Conservation (phyloP, 1,140 invertebrate genomes). For the Leptopilina boulardi region DNA sequence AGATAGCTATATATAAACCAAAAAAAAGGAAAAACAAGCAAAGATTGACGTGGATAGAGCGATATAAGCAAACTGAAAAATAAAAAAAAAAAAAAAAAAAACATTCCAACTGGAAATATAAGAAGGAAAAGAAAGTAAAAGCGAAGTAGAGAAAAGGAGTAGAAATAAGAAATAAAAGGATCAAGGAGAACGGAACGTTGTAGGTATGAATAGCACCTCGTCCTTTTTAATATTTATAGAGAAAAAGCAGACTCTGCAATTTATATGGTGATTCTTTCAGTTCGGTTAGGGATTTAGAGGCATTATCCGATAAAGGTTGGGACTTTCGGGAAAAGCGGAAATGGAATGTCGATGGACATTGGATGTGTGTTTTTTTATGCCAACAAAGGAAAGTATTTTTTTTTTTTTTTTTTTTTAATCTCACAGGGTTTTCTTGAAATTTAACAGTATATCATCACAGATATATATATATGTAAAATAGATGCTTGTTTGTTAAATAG, state of each 20-base stretch:
- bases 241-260: constrained; percentile 52
- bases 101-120: neutral
- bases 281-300: constrained; percentile 53
- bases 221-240: constrained; percentile 61
- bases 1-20: too few relatives aligned
- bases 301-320: constrained; percentile 50
- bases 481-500: constrained; percentile 67
- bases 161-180: constrained; percentile 54
- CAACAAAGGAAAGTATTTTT: neutral
- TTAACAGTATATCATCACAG: constrained; percentile 37
- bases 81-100: too few relatives aligned
- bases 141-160: constrained; percentile 46
- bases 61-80: constrained; percentile 4
- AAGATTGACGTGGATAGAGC: neutral
- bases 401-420: too few relatives aligned
- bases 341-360: constrained; percentile 34
- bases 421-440: constrained; percentile 47
- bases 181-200: constrained; percentile 47
- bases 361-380: neutral
- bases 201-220: constrained; percentile 56
- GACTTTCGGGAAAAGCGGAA: constrained; percentile 33
- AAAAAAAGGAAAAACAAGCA: neutral
- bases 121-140: neutral
- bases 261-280: constrained; percentile 59
- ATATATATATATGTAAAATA: constrained; percentile 52